Percentiles rank a stretch among this genome's conserved stretches.
Conservation (phyloP, 1,140 invertebrate genomes). For the Megathymus violae region DNA sequence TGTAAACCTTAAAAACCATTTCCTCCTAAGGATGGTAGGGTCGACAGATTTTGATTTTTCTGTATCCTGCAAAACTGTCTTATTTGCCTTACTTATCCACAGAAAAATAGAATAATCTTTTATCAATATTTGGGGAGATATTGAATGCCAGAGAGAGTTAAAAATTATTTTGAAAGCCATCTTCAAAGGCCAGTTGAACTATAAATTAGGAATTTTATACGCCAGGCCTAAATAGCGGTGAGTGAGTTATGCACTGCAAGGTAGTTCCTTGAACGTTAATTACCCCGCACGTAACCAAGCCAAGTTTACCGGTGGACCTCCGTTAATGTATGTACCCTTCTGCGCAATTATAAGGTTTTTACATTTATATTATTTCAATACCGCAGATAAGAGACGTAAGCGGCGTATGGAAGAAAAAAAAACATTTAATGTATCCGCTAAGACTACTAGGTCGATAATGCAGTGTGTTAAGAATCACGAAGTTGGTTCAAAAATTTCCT, state of each 20-base stretch:
- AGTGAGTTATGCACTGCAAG: slow-evolving; percentile 22
- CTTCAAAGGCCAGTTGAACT: slow-evolving; percentile 12
- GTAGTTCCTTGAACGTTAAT: slow-evolving; percentile 36
- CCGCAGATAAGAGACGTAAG: too few relatives aligned
- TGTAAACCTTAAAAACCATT: slow-evolving; percentile 3
- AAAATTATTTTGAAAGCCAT: slow-evolving; percentile 10
- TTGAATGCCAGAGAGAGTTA: slow-evolving; percentile 1
- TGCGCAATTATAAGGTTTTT: background rate
- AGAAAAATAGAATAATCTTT: slow-evolving; percentile 13
- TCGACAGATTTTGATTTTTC: background rate
- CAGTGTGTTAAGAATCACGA: too few relatives aligned
- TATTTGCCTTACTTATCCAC: slow-evolving; percentile 10
- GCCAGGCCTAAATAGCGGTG: background rate
- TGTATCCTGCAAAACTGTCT: slow-evolving; percentile 4
- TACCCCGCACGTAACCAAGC: slow-evolving; percentile 20
- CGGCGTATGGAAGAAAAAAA: too few relatives aligned
- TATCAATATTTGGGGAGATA: background rate
- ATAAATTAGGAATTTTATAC: slow-evolving; percentile 23
- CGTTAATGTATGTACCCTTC: slow-evolving; percentile 2
- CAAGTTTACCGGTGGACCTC: slow-evolving; percentile 18
- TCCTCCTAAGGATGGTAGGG: slow-evolving; percentile 1
- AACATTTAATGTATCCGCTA: too few relatives aligned
- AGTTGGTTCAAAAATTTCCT: too few relatives aligned
- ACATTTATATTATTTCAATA: too few relatives aligned
- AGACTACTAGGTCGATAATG: too few relatives aligned